Conservation (phyloP, 2,888 invertebrate genomes). For the Troilus luridus region DNA sequence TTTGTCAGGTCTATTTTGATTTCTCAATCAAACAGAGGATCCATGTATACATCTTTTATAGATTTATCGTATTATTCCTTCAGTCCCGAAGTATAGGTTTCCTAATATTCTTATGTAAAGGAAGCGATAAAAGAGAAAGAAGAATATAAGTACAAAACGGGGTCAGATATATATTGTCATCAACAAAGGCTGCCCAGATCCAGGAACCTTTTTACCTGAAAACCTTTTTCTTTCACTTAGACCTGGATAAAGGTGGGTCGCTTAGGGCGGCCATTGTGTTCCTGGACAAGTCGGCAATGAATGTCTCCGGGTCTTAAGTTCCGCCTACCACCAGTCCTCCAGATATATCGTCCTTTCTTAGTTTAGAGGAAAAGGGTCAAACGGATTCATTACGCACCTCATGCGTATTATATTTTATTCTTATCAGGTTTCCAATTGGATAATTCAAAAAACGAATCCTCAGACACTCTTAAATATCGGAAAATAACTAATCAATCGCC, state of each 20-base stretch:
- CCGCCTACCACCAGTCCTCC: not conserved
- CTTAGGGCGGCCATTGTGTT: slow-evolving; percentile 36
- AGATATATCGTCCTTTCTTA: not conserved
- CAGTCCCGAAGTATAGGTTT: not conserved
- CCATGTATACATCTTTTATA: not conserved
- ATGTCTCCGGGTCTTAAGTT: slow-evolving; percentile 33
- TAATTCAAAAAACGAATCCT: too few relatives aligned
- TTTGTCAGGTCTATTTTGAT: not conserved
- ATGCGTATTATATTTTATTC: too few relatives aligned
- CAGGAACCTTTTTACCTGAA: slow-evolving; percentile 21
- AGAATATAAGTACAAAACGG: slow-evolving; percentile 19
- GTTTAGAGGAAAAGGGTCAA: not conserved
- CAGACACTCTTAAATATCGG: too few relatives aligned
- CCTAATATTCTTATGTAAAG: slow-evolving; percentile 22
- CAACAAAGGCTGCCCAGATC: not conserved
- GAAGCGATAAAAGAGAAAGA: not conserved
- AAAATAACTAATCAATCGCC: too few relatives aligned
- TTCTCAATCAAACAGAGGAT: not conserved
- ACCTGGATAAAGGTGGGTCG: slow-evolving; percentile 33
- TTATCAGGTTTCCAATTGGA: too few relatives aligned
- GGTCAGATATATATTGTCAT: not conserved
- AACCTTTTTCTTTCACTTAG: slow-evolving; percentile 46
- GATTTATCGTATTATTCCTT: not conserved
- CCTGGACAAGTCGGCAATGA: slow-evolving; percentile 31
- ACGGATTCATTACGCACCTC: not conserved